These are phyloP conservation scores for Synaphobranchus kaupii DNA, from an alignment of 2,797 vertebrate genomes.

Conservation along the genomic window DNA sequence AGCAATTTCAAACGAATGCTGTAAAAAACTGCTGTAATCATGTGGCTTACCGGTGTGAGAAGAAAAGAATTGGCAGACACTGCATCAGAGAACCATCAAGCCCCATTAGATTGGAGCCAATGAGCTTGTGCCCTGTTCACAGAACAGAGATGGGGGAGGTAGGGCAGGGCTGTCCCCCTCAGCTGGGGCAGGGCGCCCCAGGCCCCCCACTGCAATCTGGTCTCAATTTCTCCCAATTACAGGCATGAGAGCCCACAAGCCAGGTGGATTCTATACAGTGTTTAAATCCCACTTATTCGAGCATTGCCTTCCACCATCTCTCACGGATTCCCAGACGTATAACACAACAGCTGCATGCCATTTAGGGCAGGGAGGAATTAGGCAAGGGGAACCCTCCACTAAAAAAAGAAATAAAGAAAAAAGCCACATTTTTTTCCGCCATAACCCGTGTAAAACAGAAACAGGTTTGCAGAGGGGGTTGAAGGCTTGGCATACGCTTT, in stretches of 20 bases:
- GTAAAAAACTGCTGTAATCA: conserved; percentile 6
- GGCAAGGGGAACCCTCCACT: conserved; percentile 55
- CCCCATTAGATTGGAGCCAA: neutral
- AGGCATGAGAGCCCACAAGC: conserved; percentile 45
- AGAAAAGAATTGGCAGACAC: neutral
- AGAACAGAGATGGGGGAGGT: neutral
- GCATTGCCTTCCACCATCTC: conserved; percentile 41
- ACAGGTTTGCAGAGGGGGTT: neutral
- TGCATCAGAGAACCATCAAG: neutral
- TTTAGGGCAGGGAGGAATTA: conserved; percentile 63
- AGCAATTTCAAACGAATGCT: conserved; percentile 24
- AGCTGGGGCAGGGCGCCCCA: neutral
- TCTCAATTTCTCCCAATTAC: conserved; percentile 52
- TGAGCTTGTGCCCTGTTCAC: neutral
- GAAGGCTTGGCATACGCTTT: neutral
- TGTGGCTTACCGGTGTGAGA: neutral
- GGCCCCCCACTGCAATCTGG: conserved; percentile 41
- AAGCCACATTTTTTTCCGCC: neutral
- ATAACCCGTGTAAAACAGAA: neutral
- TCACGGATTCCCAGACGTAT: conserved; percentile 45
- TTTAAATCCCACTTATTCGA: conserved; percentile 58
- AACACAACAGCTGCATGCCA: conserved; percentile 70
- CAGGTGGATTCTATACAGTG: conserved; percentile 52
- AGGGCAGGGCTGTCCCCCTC: neutral
- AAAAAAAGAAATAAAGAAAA: conserved; percentile 35